Conservation (phyloP, 2,797 vertebrate genomes). For the Thripadectes ignobilis region DNA sequence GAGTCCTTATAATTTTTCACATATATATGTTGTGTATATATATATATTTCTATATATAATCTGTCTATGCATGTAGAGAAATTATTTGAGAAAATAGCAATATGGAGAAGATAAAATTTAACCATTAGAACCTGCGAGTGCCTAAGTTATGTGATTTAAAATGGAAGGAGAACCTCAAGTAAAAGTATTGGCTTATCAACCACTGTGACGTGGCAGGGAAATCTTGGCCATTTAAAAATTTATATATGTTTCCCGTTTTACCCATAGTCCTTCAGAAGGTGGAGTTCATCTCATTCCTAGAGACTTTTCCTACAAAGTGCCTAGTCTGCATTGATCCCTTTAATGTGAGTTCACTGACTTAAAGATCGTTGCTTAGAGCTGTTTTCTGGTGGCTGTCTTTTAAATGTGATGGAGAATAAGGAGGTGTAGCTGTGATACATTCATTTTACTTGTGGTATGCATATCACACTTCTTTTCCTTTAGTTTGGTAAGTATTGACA, state of each 20-base stretch:
- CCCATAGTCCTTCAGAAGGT: background rate
- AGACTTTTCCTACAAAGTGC: background rate
- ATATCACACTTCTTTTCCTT: background rate
- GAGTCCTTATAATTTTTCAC: background rate
- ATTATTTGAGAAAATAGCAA: background rate
- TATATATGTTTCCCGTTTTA: background rate
- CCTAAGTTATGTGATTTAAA: background rate
- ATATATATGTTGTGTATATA: background rate
- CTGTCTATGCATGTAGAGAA: background rate
- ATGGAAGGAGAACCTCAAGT: background rate
- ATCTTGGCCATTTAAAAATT: background rate
- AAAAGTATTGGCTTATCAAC: background rate
- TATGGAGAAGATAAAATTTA: background rate
- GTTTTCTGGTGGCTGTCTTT: background rate
- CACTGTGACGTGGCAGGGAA: background rate
- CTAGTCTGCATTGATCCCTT: background rate
- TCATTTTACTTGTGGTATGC: background rate
- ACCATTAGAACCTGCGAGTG: background rate
- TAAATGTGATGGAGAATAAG: background rate
- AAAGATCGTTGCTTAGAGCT: background rate
- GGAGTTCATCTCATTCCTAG: background rate
- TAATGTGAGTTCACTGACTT: background rate
- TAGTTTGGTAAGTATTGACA: constrained; percentile 28
- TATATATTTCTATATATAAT: background rate
- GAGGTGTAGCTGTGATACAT: background rate